Conservation (phyloP, 2,113 vertebrate species). For the Alectura lathami region DNA sequence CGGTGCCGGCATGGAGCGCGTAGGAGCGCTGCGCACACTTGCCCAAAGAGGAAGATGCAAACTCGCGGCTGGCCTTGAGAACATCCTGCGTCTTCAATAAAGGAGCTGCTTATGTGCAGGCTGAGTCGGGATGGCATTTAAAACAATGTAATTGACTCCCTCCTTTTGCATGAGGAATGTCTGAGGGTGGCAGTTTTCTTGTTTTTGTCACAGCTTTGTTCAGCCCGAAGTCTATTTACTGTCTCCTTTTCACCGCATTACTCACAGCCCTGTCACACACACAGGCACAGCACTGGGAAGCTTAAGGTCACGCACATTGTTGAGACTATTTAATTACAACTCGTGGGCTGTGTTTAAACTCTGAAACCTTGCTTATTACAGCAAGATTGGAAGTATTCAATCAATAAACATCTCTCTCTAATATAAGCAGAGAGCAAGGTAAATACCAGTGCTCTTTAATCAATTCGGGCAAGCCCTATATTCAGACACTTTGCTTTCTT, state of each 20-base stretch:
- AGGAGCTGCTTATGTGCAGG: not conserved
- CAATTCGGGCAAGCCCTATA: rapidly evolving
- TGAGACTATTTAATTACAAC: not conserved
- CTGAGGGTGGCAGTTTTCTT: not conserved
- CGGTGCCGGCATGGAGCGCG: not conserved
- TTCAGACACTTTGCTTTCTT: not conserved
- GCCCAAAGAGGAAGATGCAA: not conserved
- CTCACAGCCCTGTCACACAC: not conserved
- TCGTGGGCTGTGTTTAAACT: not conserved
- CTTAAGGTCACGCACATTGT: not conserved
- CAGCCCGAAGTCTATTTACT: not conserved
- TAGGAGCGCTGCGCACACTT: rapidly evolving
- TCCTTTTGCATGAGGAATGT: not conserved
- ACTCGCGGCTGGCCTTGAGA: not conserved
- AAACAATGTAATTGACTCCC: not conserved
- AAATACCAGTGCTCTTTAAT: not conserved
- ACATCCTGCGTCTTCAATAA: not conserved
- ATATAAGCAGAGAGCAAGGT: not conserved
- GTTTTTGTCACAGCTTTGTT: not conserved
- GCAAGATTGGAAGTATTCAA: not conserved
- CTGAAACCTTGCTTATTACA: not conserved
- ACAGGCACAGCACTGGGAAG: rapidly evolving
- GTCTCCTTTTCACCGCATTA: rapidly evolving
- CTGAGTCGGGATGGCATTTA: not conserved
- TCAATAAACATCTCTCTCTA: not conserved